Base-by-base conservation (phyloP, 2,797 vertebrate species). In the Gymnothorax javanicus region DNA sequence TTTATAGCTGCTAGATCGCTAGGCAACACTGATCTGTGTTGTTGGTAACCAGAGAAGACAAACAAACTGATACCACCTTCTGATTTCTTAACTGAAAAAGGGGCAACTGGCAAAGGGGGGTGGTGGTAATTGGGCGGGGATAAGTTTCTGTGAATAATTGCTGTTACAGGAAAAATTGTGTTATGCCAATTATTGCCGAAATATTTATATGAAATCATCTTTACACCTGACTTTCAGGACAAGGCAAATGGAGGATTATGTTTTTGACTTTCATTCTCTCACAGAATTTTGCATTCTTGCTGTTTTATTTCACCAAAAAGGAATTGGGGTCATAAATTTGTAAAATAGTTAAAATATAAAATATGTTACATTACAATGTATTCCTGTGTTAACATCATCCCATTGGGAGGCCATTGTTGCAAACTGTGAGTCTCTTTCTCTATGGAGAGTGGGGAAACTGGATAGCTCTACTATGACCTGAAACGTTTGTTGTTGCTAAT, bases 391-490 rank as follows among this genome's bases (percentile, higher is more conserved):
- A 79, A 54, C 1, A 20, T 2, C 12, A 17, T 77, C 73, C 11
- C 43, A 50, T 43, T 20, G 13, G 27, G 60, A n/a, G 50, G 54
- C 85, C 50, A 13, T 82, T 12, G 64, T 67, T 69, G 43, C 52
- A 57, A 56, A 54, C 50, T 50, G 5, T 54, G 7, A 23, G 33
- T n/a, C 15, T 81, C 85, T 81, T 73, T 54, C 82, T 89, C 77
- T 84, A 83, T 58, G 87, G 88, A 89, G 85, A 87, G 54, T 8
- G 88, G 27, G 82, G 88, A 90, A 92, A 95, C 87, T 71, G 15
- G 92, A 93, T 92, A 86, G 59, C 85, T 86, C 83, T 79, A 87
- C 56, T 90, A 89, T 58, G 50, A 43, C 60, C 77, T 92, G 64
- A 88, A 89, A 84, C 73, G 86, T 71, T 23, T 89, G 25, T 88